A percentile compares a stretch with the other conserved stretches of the same genome.
These are phyloP conservation scores for Paralvinella palmiformis DNA, from an alignment of 1,140 invertebrate species.

Conservation along the genomic window DNA sequence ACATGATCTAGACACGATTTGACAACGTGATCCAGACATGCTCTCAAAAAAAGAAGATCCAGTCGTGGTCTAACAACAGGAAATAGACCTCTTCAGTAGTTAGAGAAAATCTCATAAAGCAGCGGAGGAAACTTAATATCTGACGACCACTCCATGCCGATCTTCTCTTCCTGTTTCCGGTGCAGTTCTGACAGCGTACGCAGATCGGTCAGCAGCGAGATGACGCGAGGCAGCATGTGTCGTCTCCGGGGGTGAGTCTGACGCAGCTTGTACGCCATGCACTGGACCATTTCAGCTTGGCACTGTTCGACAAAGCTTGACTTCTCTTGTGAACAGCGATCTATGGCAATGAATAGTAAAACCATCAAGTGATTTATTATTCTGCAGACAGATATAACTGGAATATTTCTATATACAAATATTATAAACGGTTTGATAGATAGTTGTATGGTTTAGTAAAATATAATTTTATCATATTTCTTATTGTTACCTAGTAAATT, in stretches of 20 bases:
- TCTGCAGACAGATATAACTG: neutral
- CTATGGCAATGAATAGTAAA: neutral
- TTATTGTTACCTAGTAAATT: no score
- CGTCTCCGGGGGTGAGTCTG: neutral
- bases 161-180: slow-evolving; percentile 10
- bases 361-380: neutral
- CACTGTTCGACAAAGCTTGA: slow-evolving; percentile 6
- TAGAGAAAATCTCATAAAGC: slow-evolving; percentile 15
- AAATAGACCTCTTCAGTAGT: neutral
- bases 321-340: neutral
- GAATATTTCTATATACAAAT: neutral
- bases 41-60: neutral
- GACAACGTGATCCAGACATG: neutral
- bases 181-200: slow-evolving; percentile 10
- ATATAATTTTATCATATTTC: no score
- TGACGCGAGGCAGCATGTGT: neutral
- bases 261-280: neutral
- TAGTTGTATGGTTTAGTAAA: no score
- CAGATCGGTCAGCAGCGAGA: slow-evolving; percentile 3
- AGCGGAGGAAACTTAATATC: slow-evolving; percentile 16
- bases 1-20: neutral
- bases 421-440: no score
- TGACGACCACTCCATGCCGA: slow-evolving; percentile 12
- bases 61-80: neutral
- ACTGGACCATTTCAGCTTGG: slow-evolving; percentile 12